phyloP scores from a whole-genome alignment of 2,797 vertebrate genomes.

The Lacerta bilineata region DNA sequence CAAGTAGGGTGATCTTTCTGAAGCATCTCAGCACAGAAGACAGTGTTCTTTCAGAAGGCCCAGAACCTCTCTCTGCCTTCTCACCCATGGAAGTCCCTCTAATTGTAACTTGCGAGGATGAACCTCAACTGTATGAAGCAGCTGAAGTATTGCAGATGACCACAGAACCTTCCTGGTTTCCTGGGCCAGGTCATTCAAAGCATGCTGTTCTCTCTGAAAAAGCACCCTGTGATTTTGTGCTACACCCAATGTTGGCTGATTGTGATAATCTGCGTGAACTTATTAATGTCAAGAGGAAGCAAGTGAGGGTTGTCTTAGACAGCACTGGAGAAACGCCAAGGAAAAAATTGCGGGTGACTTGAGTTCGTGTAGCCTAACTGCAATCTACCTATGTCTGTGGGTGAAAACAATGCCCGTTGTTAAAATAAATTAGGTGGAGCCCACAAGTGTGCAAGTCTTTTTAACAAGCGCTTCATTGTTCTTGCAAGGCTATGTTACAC shows the following conservation, averaged over 20 bases:
- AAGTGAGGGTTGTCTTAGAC: slow-evolving; percentile 75
- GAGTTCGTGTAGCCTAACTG: slow-evolving; percentile 39
- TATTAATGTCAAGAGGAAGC: slow-evolving; percentile 84
- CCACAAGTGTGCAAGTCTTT: neutral
- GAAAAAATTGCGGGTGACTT: slow-evolving; percentile 79
- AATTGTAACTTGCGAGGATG: neutral
- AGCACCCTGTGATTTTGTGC: neutral
- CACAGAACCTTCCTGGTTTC: neutral
- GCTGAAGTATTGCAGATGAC: slow-evolving; percentile 18
- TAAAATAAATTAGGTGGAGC: slow-evolving; percentile 21
- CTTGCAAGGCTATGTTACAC: neutral
- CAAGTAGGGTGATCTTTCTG: neutral
- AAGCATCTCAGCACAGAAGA: fast-evolving
- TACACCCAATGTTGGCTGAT: slow-evolving; percentile 26
- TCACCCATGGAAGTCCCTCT: neutral
- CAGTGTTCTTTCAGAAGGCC: neutral
- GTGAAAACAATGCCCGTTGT: neutral
- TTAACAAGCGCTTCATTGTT: neutral
- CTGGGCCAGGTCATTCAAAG: neutral
- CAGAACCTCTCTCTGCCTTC: neutral
- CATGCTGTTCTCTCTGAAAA: fast-evolving
- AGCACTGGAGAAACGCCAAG: slow-evolving; percentile 61
- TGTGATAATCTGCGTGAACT: slow-evolving; percentile 9
- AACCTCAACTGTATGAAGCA: neutral
- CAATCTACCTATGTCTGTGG: neutral